Conservation (phyloP, 2,888 invertebrate genomes). For the Scrobipalpa costella region DNA sequence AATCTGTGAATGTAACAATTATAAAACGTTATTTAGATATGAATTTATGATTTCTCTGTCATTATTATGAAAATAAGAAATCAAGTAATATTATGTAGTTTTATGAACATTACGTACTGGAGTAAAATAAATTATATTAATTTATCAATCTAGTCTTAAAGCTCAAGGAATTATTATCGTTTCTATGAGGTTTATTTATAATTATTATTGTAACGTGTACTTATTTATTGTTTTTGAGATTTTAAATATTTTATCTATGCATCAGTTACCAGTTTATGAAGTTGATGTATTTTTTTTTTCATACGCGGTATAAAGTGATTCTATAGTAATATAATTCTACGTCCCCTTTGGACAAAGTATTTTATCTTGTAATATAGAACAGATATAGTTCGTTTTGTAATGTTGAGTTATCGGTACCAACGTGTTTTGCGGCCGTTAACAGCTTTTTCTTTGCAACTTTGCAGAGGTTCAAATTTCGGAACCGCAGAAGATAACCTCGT, state of each 20-base stretch:
- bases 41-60: not conserved
- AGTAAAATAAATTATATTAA: slow-evolving; percentile 42
- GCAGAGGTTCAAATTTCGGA: too few relatives aligned
- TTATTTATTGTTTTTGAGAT: slow-evolving; percentile 33
- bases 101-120: slow-evolving; percentile 18
- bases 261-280: slow-evolving; percentile 15
- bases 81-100: slow-evolving; percentile 33
- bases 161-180: slow-evolving; percentile 61
- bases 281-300: slow-evolving; percentile 30
- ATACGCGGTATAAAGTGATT: not conserved
- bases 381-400: too few relatives aligned
- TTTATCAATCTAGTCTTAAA: slow-evolving; percentile 74
- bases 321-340: too few relatives aligned
- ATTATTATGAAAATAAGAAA: slow-evolving; percentile 6
- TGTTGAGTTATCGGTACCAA: too few relatives aligned
- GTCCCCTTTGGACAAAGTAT: too few relatives aligned
- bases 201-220: slow-evolving; percentile 33
- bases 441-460: too few relatives aligned
- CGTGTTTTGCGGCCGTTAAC: too few relatives aligned
- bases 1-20: not conserved
- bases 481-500: too few relatives aligned
- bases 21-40: not conserved
- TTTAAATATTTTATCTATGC: slow-evolving; percentile 29
- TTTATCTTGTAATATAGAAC: not conserved
- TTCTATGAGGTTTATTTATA: slow-evolving; percentile 36